Base-by-base conservation (phyloP, 1,140 invertebrate genomes). In the Venturia canescens region DNA sequence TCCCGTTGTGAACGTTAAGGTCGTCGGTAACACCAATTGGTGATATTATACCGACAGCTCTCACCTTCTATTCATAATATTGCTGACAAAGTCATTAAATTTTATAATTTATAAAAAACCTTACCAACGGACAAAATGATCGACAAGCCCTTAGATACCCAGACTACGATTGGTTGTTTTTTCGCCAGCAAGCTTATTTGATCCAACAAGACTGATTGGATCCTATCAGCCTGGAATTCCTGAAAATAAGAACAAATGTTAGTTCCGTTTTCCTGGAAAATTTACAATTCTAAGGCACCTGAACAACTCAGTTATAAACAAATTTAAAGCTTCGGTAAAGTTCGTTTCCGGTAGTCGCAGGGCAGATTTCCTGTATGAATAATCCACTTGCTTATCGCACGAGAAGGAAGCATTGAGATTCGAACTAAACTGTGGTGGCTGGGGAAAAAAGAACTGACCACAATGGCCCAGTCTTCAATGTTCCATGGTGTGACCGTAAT, bases 381-480 rank as follows among this genome's bases (percentile, higher is more conserved):
- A 63, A 63, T 63, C 1, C 9, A 5, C 23, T 63, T 23, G 1
- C 27, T 27, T 27, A 4, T 23, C 9, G 1, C 60, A 27, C 13
- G 38, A 44, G 13, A 44, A 13, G 7, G 11, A 13, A 11, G 7
- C 38, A 4, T 9, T 44, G 38, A 44, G 3, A n/a, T n/a, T 53
- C 18, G 50, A n/a, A 21, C 50, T 21, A 53, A 53, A 53, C 48
- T n/a, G 15, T 53, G 9, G 34, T 34, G 34, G 9, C 3, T 44
- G 7, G 38, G 38, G 2, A 9, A 44, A 9, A 44, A 44, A 16
- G 13, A 16, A 84, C 85, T 21, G 85, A 93, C 92, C 85, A 93
- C 79, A 83, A 92, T 93, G 88, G 94, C 93, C 89, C 92, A 93
- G 83, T 94, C 94, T 81, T 93, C 88, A 27, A 83, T 53, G n/a